phyloP scores from a whole-genome alignment of 2,113 vertebrate genomes.

The Rhadina sibilatrix region DNA sequence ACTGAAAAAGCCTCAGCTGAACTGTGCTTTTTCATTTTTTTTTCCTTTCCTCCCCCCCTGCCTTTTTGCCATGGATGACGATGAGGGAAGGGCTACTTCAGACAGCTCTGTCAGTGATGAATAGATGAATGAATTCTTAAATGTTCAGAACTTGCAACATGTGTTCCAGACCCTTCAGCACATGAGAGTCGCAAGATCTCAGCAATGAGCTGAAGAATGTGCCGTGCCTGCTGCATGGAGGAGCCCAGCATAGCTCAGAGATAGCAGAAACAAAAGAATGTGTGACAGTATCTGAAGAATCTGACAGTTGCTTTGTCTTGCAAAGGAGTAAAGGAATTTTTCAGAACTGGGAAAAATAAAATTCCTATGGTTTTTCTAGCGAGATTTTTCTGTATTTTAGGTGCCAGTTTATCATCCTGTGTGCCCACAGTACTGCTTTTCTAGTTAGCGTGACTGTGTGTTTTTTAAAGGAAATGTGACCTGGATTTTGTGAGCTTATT shows the following conservation, averaged over 20 bases:
- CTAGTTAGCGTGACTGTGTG: background rate
- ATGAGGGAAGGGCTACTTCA: conserved; percentile 59
- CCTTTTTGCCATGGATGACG: conserved; percentile 29
- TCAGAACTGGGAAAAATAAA: conserved; percentile 49
- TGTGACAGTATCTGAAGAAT: conserved; percentile 64
- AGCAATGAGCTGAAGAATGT: conserved; percentile 34
- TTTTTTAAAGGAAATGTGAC: conserved; percentile 69
- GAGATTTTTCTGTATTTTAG: background rate
- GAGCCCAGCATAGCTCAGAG: conserved; percentile 52
- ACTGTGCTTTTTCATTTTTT: background rate
- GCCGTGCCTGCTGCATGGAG: conserved; percentile 15
- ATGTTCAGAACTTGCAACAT: conserved; percentile 67
- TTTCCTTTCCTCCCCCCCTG: background rate
- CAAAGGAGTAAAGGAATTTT: conserved; percentile 70
- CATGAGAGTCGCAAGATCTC: conserved; percentile 50
- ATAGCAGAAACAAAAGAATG: conserved; percentile 77
- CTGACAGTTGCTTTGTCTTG: conserved; percentile 70
- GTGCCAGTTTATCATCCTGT: background rate
- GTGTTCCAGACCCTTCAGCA: conserved; percentile 52
- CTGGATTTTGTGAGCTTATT: conserved; percentile 73
- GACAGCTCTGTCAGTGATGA: conserved; percentile 48
- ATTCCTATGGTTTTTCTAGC: background rate
- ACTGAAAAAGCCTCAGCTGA: conserved; percentile 13
- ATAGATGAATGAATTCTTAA: conserved; percentile 69
- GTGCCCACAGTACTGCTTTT: background rate